phyloP scores from a whole-genome alignment of 2,797 vertebrate species.

The Dipus sagitta region DNA sequence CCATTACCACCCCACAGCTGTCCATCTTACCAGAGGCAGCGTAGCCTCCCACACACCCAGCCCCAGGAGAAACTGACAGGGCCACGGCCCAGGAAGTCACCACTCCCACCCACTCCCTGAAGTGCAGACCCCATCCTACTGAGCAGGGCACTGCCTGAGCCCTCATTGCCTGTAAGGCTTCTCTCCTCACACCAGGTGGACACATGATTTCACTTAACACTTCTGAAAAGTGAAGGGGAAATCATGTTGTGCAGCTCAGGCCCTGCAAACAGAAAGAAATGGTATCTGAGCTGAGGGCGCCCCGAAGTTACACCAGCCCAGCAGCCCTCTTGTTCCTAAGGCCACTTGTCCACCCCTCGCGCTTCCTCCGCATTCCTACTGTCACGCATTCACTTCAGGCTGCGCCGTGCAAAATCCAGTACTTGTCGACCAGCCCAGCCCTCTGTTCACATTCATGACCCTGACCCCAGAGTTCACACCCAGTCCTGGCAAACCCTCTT shows the following conservation, averaged over 20 bases:
- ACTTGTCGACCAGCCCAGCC: not conserved
- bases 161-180: accelerated
- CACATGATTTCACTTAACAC: too few species aligned
- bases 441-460: not conserved
- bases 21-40: not conserved
- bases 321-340: accelerated
- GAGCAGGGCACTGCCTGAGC: not conserved
- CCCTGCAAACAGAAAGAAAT: not conserved
- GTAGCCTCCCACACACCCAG: accelerated
- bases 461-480: not conserved
- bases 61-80: accelerated
- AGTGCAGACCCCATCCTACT: not conserved
- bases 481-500: accelerated
- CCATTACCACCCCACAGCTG: too few species aligned
- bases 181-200: accelerated
- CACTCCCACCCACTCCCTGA: not conserved
- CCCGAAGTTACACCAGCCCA: not conserved
- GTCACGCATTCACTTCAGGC: not conserved
- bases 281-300: not conserved
- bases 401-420: accelerated
- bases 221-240: not conserved
- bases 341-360: accelerated
- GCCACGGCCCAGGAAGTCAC: not conserved
- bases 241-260: accelerated
- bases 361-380: accelerated